Evolutionary conservation across 2,888 invertebrate genomes (phyloP).

Genomic region (Coenonympha glycerion): DNA sequence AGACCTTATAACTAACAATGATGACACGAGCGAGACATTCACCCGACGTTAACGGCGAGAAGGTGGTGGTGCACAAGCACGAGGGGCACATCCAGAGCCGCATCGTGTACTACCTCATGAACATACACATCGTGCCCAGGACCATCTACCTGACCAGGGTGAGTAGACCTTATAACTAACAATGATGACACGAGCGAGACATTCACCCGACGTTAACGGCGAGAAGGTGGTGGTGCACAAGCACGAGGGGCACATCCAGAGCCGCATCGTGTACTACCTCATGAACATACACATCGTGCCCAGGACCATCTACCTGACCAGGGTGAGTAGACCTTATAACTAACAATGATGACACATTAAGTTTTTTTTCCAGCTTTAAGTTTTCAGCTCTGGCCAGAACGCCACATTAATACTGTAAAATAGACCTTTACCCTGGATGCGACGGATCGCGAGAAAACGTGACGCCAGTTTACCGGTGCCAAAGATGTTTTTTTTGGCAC

Average conservation of each 20-base stretch:
- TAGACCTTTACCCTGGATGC: too few species aligned
- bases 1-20: neutral
- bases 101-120: conserved; percentile 99
- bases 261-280: conserved; percentile 97
- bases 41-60: too few species aligned
- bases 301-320: conserved; percentile 96
- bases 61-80: conserved; percentile 94
- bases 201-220: too few species aligned
- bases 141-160: conserved; percentile 98
- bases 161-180: conserved; percentile 41
- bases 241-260: conserved; percentile 97
- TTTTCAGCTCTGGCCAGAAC: too few species aligned
- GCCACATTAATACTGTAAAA: too few species aligned
- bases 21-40: too few species aligned
- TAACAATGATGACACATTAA: too few species aligned
- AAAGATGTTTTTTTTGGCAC: too few species aligned
- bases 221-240: conserved; percentile 92
- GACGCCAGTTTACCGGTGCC: too few species aligned
- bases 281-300: conserved; percentile 99
- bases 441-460: too few species aligned
- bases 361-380: too few species aligned
- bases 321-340: conserved; percentile 76
- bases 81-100: conserved; percentile 98
- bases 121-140: conserved; percentile 97
- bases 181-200: too few species aligned